Conservation (phyloP, 2,888 invertebrate genomes). For the Drosophila seclusa region DNA sequence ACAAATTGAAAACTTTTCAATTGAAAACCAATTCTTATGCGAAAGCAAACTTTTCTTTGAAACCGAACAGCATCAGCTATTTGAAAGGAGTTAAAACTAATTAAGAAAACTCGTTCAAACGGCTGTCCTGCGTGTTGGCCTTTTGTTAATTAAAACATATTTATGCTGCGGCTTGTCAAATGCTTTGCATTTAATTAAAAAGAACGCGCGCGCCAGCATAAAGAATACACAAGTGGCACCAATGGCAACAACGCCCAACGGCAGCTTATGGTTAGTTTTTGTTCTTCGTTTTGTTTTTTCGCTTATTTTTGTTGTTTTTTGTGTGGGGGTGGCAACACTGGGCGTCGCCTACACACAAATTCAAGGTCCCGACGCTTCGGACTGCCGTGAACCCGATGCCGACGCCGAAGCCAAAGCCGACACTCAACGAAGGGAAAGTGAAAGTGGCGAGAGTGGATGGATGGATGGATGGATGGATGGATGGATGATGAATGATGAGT, state of each 20-base stretch:
- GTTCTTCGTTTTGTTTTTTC: background rate
- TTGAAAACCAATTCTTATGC: background rate
- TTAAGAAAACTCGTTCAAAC: background rate
- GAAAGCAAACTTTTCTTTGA: background rate
- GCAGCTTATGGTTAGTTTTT: slow-evolving; percentile 1
- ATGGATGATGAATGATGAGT: background rate
- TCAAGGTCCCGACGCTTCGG: slow-evolving; percentile 66
- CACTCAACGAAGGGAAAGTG: slow-evolving; percentile 54
- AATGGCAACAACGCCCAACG: slow-evolving; percentile 5
- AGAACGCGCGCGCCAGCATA: slow-evolving; percentile 37
- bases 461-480: background rate
- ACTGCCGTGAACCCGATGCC: slow-evolving; percentile 65
- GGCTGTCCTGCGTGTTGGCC: background rate
- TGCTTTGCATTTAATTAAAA: slow-evolving; percentile 49
- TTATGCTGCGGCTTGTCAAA: slow-evolving; percentile 47
- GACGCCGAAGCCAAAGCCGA: slow-evolving; percentile 6
- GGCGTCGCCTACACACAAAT: slow-evolving; percentile 63
- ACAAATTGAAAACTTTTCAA: background rate
- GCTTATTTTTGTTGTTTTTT: background rate
- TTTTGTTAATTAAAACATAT: slow-evolving; percentile 44
- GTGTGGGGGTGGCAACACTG: slow-evolving; percentile 25
- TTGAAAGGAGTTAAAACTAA: slow-evolving; percentile 3
- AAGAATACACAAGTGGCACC: slow-evolving; percentile 32
- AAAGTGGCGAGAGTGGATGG: slow-evolving; percentile 46
- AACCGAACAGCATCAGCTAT: background rate